Base-by-base conservation (phyloP, 2,888 invertebrate genomes). In the Zaprionus obscuricornis region DNA sequence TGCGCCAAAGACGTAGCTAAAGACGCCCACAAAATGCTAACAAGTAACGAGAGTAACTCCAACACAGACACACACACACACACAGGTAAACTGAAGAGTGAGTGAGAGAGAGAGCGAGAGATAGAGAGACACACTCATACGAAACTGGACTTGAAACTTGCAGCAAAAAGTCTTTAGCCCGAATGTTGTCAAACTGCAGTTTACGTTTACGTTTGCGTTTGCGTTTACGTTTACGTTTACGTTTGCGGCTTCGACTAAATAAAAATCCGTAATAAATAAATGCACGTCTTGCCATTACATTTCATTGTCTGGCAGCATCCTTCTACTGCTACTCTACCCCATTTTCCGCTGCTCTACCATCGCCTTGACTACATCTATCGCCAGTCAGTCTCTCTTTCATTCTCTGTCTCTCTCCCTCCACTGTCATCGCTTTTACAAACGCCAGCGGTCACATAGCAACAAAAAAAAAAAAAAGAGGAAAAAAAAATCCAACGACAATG, bases 271-370 rank as follows among this genome's bases (percentile, higher is more conserved):
- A 82, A 76, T 78, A 76, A 76, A 82, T 78, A 76, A 82, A 76
- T 77, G 82, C 78, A 70, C 78, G 78, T 76, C 69, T 74, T 74
- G 69, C 82, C 82, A 82, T 82, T 77, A 73, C 74, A 74, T 68
- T 74, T 76, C 73, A 74, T 74, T 74, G 74, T 74, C 77, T 50
- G 66, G 33, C 59, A 29, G 52, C 54, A 42, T 22, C 50, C 16
- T 26, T 26, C 47, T 29, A 20, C 34, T 10, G 22, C 46, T 43
- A 13, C 31, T 16, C 10, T 7, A 2, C 13, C 20, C 22, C 24
- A 8, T 8, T 11, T 1, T 10, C 17, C 13, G 4, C 39, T 10
- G n/a, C 13, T 11, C 39, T 24, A 6, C 11, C 39, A 13, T n/a
- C n/a, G n/a, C n/a, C n/a, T n/a, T n/a, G n/a, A n/a, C n/a, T n/a